These are phyloP conservation scores for Dipodomys ordii DNA, from an alignment of 2,113 vertebrate species.

Conservation along the genomic window DNA sequence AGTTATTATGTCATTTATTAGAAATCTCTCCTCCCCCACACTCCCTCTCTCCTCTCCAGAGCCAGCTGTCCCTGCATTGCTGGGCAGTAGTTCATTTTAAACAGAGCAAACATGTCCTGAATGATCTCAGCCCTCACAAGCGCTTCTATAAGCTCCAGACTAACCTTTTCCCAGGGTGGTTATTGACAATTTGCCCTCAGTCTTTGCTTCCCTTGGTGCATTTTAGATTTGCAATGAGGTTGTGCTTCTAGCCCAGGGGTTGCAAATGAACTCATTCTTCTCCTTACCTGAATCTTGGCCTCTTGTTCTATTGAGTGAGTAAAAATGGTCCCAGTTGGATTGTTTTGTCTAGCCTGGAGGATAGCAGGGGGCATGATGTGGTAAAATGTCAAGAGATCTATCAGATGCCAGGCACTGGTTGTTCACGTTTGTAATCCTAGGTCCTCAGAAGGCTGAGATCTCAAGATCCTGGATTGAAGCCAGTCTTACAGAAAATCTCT, in stretches of 20 bases:
- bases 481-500: too few relatives aligned
- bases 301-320: background rate
- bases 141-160: conserved; percentile 35
- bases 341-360: conserved; percentile 7
- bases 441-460: too few relatives aligned
- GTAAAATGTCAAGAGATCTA: background rate
- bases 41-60: background rate
- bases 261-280: conserved; percentile 60
- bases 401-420: too few relatives aligned
- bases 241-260: conserved; percentile 44
- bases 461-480: too few relatives aligned
- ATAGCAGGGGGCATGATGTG: background rate
- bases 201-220: conserved; percentile 61
- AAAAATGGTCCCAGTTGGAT: conserved; percentile 10
- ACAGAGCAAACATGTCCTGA: conserved; percentile 1
- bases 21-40: background rate
- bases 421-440: too few relatives aligned
- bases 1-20: conserved; percentile 1
- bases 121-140: background rate
- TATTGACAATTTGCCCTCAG: conserved; percentile 61
- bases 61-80: background rate
- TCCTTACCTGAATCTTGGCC: conserved; percentile 12
- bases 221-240: conserved; percentile 52
- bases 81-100: conserved; percentile 5
- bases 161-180: conserved; percentile 64